Evolutionary conservation across 2,113 vertebrate genomes (phyloP).

Genomic region (Chaetodon trifascialis): DNA sequence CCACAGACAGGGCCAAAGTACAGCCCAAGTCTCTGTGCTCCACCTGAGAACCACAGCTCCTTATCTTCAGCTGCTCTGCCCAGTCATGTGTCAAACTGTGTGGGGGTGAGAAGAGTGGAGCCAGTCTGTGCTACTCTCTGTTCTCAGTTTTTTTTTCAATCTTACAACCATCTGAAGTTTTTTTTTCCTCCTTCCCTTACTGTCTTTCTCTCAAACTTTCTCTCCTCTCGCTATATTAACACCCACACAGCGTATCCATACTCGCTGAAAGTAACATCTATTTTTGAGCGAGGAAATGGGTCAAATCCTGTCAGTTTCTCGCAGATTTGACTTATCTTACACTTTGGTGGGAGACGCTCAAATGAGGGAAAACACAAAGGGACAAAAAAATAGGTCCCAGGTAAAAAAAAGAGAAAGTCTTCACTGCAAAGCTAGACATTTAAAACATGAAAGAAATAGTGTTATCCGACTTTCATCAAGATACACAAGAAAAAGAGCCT

Average conservation of each 20-base stretch:
- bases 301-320: background rate
- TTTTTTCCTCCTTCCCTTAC: background rate
- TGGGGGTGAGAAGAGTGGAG: slow-evolving; percentile 64
- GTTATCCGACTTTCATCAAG: background rate
- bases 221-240: background rate
- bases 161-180: background rate
- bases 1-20: slow-evolving; percentile 71
- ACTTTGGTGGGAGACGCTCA: background rate
- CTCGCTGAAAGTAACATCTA: background rate
- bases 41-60: slow-evolving; percentile 75
- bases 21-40: slow-evolving; percentile 54
- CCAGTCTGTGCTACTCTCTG: slow-evolving; percentile 58
- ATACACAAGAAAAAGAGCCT: background rate
- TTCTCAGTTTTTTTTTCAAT: slow-evolving; percentile 17
- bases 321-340: background rate
- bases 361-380: background rate
- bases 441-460: background rate
- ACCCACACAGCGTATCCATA: background rate
- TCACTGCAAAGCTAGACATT: background rate
- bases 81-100: slow-evolving; percentile 80
- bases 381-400: background rate
- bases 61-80: slow-evolving; percentile 77
- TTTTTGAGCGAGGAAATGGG: slow-evolving; percentile 16
- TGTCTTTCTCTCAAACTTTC: background rate
- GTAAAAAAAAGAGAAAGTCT: background rate